Percentiles rank a stretch among this genome's conserved stretches.
phyloP scores from a whole-genome alignment of 2,888 invertebrate species.

The Nudaria mundana region DNA sequence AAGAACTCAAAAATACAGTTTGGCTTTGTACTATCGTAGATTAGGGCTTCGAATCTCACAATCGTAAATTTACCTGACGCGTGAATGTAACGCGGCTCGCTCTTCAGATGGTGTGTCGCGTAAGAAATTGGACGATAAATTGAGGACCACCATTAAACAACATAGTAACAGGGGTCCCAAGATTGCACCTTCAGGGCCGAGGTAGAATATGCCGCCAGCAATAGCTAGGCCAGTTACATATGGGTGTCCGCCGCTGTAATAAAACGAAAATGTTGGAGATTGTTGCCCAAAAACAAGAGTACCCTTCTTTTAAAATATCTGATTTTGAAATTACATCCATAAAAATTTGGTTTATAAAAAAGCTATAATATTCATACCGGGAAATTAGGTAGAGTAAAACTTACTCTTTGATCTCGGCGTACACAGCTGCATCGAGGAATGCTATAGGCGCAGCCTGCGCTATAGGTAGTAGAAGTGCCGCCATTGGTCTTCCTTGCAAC shows the following conservation, averaged over 20 bases:
- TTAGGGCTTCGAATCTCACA: not conserved
- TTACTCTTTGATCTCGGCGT: slow-evolving; percentile 98
- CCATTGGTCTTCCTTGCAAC: slow-evolving; percentile 92
- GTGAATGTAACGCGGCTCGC: slow-evolving; percentile 68
- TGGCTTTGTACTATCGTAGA: slow-evolving; percentile 10
- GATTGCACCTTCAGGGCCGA: slow-evolving; percentile 98
- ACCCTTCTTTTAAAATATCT: too few relatives aligned
- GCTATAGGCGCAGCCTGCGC: slow-evolving; percentile 94
- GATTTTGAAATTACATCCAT: too few relatives aligned
- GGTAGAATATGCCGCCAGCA: slow-evolving; percentile 98
- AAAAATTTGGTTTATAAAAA: too few relatives aligned
- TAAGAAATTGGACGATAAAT: slow-evolving; percentile 87
- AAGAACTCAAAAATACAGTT: not conserved
- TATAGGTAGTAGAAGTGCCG: slow-evolving; percentile 90
- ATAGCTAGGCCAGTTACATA: slow-evolving; percentile 98
- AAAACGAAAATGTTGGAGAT: too few relatives aligned
- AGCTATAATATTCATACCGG: too few relatives aligned
- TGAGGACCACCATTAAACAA: slow-evolving; percentile 95
- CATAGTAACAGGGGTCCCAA: slow-evolving; percentile 97
- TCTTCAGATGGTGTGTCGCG: slow-evolving; percentile 85
- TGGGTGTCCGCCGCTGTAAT: slow-evolving; percentile 94
- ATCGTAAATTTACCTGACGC: slow-evolving; percentile 67
- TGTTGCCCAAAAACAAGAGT: too few relatives aligned
- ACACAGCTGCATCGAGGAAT: slow-evolving; percentile 97
- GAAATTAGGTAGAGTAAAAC: too few relatives aligned